Base-by-base conservation (phyloP, 2,888 invertebrate genomes). In the Pimpla rufipes region DNA sequence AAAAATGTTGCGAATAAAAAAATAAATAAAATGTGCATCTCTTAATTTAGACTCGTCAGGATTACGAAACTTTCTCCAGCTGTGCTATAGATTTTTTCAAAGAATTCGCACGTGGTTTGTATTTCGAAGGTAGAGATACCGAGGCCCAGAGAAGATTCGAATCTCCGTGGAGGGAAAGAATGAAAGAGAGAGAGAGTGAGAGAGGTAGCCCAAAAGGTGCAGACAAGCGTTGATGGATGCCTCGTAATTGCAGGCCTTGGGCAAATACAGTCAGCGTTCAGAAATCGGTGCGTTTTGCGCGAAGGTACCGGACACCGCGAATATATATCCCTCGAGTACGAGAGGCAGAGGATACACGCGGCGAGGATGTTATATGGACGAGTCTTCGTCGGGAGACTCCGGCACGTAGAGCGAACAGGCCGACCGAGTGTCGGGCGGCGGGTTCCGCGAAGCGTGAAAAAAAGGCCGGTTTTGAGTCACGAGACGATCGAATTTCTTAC, bases 201-300 rank as follows among this genome's bases (percentile, higher is more conserved):
- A 59, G 62, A 74, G 74, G 74, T 76, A 76, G 57, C 40, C 64
- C 74, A 64, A 78, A 84, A 85, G 85, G 84, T 86, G 87, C 85
- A 82, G 87, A 86, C 85, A 87, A 85, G 79, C 78, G 71, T 77
- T 87, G 86, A 87, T 87, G 79, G 84, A 87, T 86, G 86, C 79
- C 68, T 81, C 85, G 83, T 87, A 87, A 87, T 87, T 86, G 82
- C 81, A 77, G 82, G 83, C 83, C 81, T 75, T 84, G 84, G 84
- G 84, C 83, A 87, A 87, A 87, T 81, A 87, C 67, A 77, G 74
- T 68, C 77, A 55, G 78, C 68, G 73, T 55, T 71, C 70, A 11
- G 45, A 81, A 84, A 78, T 81, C 80, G 64, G 77, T 70, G 64
- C 64, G 40, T 84, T 81, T 80, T 55, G 68, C 64, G 21, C 40